phyloP scores from a whole-genome alignment of 2,113 vertebrate species.

The Nansenia antarctica region DNA sequence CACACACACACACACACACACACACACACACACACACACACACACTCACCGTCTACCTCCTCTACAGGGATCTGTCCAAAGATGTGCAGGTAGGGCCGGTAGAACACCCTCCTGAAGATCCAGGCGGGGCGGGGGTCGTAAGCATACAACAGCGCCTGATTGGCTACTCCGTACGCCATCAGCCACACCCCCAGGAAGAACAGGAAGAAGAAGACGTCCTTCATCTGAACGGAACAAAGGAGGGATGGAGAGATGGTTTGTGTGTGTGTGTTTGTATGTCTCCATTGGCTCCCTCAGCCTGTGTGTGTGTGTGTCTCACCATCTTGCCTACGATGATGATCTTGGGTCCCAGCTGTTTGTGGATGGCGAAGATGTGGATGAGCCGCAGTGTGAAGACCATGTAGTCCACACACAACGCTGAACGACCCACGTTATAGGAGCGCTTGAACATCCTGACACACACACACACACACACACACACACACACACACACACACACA shows the following conservation, averaged over 20 bases:
- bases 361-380: slow-evolving; percentile 90
- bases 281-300: neutral
- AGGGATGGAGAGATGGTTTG: neutral
- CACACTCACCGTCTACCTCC: slow-evolving; percentile 81
- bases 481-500: neutral
- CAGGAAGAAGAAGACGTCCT: slow-evolving; percentile 91
- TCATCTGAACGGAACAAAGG: slow-evolving; percentile 73
- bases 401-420: slow-evolving; percentile 83
- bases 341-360: slow-evolving; percentile 89
- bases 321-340: slow-evolving; percentile 90
- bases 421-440: slow-evolving; percentile 74
- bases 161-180: slow-evolving; percentile 87
- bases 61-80: slow-evolving; percentile 88
- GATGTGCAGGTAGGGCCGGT: slow-evolving; percentile 89
- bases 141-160: slow-evolving; percentile 83
- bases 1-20: neutral
- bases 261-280: neutral
- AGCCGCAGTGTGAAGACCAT: slow-evolving; percentile 89
- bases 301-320: slow-evolving; percentile 69
- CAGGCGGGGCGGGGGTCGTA: slow-evolving; percentile 70
- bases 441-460: slow-evolving; percentile 74
- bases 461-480: neutral
- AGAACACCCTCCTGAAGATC: slow-evolving; percentile 85
- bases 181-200: slow-evolving; percentile 90
- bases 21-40: neutral